These are phyloP conservation scores for Drosophila recens DNA, from an alignment of 2,888 invertebrate genomes.

Conservation along the genomic window DNA sequence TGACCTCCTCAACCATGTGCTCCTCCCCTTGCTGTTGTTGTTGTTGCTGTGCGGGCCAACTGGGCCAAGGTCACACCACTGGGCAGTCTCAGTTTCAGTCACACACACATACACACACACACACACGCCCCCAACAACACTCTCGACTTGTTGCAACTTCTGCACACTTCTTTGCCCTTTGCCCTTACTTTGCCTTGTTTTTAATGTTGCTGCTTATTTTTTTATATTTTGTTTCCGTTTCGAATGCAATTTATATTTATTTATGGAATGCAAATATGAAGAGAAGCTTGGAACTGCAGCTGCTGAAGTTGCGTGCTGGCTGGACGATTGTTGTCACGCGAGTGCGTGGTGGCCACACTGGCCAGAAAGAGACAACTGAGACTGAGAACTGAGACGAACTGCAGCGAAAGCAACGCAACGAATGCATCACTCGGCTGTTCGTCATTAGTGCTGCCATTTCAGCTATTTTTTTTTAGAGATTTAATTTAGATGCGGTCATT, in stretches of 20 bases:
- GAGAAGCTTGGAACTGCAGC: slow-evolving; percentile 4
- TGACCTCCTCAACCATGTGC: slow-evolving; percentile 72
- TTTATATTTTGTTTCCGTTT: neutral
- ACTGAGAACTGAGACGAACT: neutral
- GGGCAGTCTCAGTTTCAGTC: neutral
- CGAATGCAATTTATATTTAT: slow-evolving; percentile 3
- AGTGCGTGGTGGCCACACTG: slow-evolving; percentile 61
- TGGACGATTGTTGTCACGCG: slow-evolving; percentile 71
- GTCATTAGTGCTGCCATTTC: neutral
- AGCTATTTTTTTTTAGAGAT: neutral
- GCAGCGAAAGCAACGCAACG: slow-evolving; percentile 4
- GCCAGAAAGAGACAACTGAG: slow-evolving; percentile 15
- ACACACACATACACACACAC: slow-evolving; percentile 2
- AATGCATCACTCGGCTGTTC: slow-evolving; percentile 27
- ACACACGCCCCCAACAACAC: slow-evolving; percentile 3
- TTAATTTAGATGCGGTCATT: too few species aligned
- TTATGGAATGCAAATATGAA: neutral
- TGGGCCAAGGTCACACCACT: slow-evolving; percentile 59
- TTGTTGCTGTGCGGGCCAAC: slow-evolving; percentile 52
- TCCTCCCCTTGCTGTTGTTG: slow-evolving; percentile 3
- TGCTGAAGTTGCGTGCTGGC: slow-evolving; percentile 40
- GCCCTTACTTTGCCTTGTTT: neutral
- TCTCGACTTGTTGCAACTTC: slow-evolving; percentile 36
- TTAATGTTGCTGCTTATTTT: neutral
- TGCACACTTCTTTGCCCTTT: neutral